Percentiles rank a stretch among this genome's conserved stretches.
These are phyloP conservation scores for Agraylea sexmaculata DNA, from an alignment of 1,140 invertebrate species.

Conservation along the genomic window DNA sequence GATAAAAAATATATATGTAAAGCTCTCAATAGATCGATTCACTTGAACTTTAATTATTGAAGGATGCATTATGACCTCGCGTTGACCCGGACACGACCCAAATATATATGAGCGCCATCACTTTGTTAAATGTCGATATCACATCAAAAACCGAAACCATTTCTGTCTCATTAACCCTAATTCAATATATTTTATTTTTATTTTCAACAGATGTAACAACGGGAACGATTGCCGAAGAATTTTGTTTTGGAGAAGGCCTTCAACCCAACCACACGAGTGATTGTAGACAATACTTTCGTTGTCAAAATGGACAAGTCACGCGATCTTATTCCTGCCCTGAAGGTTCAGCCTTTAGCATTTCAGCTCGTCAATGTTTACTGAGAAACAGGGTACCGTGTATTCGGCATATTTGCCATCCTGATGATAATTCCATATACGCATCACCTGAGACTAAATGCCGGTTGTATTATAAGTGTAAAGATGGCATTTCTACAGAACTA, in stretches of 20 bases:
- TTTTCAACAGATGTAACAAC: too few relatives aligned
- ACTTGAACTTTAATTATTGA: too few relatives aligned
- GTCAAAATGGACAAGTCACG: conserved; percentile 16
- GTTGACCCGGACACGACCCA: too few relatives aligned
- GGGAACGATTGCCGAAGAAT: conserved; percentile 1
- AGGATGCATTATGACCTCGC: too few relatives aligned
- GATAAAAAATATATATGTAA: too few relatives aligned
- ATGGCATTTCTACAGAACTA: conserved; percentile 29
- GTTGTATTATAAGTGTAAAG: conserved; percentile 43
- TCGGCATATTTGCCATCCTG: conserved; percentile 27
- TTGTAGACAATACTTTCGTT: conserved; percentile 14
- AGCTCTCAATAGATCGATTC: too few relatives aligned
- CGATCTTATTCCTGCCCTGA: conserved; percentile 27
- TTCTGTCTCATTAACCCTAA: too few relatives aligned
- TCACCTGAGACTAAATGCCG: conserved; percentile 32
- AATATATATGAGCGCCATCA: too few relatives aligned
- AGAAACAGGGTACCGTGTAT: conserved; percentile 27
- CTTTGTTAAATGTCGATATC: too few relatives aligned
- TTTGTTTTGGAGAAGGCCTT: conserved; percentile 15
- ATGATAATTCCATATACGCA: conserved; percentile 30
- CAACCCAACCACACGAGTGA: conserved; percentile 12
- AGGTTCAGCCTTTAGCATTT: conserved; percentile 31
- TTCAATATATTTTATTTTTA: too few relatives aligned
- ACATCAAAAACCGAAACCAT: too few relatives aligned
- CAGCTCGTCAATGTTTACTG: conserved; percentile 29